These are phyloP conservation scores for Scortum barcoo DNA, from an alignment of 2,113 vertebrate genomes.

Conservation along the genomic window DNA sequence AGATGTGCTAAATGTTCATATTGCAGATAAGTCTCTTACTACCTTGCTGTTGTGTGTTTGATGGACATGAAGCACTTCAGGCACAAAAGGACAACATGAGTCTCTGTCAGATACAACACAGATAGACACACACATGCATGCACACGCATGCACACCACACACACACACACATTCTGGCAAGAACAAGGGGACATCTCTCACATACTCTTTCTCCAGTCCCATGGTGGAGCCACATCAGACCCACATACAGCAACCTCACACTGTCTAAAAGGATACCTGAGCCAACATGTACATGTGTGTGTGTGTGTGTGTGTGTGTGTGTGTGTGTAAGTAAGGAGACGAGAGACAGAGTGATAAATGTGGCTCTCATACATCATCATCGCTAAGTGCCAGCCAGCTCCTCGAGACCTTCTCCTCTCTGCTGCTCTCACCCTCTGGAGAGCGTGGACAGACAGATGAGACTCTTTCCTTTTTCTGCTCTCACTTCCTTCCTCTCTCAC, in stretches of 20 bases:
- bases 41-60: neutral
- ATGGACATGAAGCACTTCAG: constrained; percentile 35
- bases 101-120: constrained; percentile 43
- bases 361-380: constrained; percentile 67
- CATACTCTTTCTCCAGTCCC: constrained; percentile 37
- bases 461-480: constrained; percentile 19
- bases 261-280: constrained; percentile 71
- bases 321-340: constrained; percentile 48
- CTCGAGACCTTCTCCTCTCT: constrained; percentile 23
- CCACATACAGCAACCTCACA: constrained; percentile 54
- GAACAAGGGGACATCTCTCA: constrained; percentile 6
- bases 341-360: constrained; percentile 63
- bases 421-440: constrained; percentile 34
- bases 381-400: constrained; percentile 51
- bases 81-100: constrained; percentile 43
- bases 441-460: constrained; percentile 6
- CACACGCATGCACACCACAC: constrained; percentile 7
- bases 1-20: neutral
- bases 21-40: neutral
- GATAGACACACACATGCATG: neutral
- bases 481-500: constrained; percentile 20
- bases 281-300: constrained; percentile 38
- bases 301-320: constrained; percentile 17
- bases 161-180: constrained; percentile 1
- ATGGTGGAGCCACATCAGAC: constrained; percentile 39